Evolutionary conservation across 2,113 vertebrate species (phyloP).

Genomic region (Rallus limicola): DNA sequence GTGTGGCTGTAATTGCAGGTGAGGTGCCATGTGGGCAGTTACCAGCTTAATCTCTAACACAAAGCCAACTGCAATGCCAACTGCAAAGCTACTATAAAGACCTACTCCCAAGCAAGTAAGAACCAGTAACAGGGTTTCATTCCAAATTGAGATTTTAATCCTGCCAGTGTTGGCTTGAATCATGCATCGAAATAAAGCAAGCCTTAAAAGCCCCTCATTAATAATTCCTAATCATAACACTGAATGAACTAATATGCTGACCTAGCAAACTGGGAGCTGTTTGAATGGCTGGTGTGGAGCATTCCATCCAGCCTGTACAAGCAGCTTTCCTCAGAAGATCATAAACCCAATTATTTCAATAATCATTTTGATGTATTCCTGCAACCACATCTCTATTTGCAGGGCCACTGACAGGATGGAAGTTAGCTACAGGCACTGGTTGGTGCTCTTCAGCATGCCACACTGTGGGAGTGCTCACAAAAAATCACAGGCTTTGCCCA

Average conservation of each 20-base stretch:
- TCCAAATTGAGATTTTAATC: neutral
- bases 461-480: neutral
- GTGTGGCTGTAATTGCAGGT: neutral
- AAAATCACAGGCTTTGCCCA: neutral
- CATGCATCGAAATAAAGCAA: neutral
- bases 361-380: neutral
- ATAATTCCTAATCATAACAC: slow-evolving; percentile 22
- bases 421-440: neutral
- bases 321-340: neutral
- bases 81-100: neutral
- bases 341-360: neutral
- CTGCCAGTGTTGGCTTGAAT: neutral
- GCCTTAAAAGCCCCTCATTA: neutral
- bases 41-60: neutral
- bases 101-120: neutral
- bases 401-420: neutral
- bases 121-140: neutral
- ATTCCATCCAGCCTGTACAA: neutral
- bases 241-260: neutral
- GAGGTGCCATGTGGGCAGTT: neutral
- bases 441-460: neutral
- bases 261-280: neutral
- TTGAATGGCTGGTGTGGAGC: neutral
- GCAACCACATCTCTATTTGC: neutral
- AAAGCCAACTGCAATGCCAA: neutral